A percentile compares a stretch with the other conserved stretches of the same genome.
These are phyloP conservation scores for Clarias fuscus DNA, from an alignment of 2,797 vertebrate species.

Conservation along the genomic window DNA sequence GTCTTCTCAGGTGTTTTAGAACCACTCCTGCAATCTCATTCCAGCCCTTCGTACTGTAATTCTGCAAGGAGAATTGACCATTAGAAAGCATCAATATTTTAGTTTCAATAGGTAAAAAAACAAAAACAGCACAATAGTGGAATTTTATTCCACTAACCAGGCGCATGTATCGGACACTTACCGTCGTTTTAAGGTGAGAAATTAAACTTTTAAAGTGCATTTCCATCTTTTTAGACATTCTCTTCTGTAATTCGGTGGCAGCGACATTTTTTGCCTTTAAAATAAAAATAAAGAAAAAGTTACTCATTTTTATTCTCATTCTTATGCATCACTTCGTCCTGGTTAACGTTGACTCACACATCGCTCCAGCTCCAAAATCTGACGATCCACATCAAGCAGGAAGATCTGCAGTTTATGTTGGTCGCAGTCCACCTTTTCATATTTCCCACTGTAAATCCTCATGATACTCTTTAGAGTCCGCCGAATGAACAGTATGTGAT, in stretches of 20 bases:
- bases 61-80: not conserved
- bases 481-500: conserved; percentile 31
- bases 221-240: conserved; percentile 33
- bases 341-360: conserved; percentile 22
- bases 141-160: not conserved
- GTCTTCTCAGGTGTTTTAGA: conserved; percentile 31
- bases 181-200: conserved; percentile 34
- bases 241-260: not conserved
- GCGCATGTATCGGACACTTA: not conserved
- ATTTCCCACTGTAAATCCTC: conserved; percentile 1
- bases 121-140: not conserved
- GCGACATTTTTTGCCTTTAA: conserved; percentile 21
- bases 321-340: not conserved
- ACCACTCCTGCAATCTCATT: conserved; percentile 1
- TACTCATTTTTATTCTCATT: not conserved
- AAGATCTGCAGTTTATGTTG: conserved; percentile 36
- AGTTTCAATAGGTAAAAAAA: not conserved
- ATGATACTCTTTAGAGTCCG: conserved; percentile 10
- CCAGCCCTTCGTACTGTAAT: conserved; percentile 26
- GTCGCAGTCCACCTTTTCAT: conserved; percentile 11
- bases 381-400: conserved; percentile 34
- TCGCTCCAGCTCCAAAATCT: conserved; percentile 27
- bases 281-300: not conserved
- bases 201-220: conserved; percentile 40
- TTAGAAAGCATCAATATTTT: not conserved